Evolutionary conservation across 1,140 invertebrate genomes (phyloP), one percentile per base, ranked within the genome.

Genomic region (Chymomyza costata): DNA sequence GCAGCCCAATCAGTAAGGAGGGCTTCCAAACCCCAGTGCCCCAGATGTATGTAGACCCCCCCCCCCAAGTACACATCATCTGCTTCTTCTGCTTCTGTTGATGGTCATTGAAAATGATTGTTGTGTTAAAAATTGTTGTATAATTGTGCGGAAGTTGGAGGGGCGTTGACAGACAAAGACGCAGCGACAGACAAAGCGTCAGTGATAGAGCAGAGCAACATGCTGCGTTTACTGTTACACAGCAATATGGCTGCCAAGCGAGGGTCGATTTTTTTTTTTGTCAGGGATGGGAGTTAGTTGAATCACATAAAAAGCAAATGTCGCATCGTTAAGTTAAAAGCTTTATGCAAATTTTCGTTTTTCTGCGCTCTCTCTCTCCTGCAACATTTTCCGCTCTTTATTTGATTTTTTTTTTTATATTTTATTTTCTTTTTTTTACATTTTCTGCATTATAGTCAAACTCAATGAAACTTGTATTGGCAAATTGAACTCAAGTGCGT

Each of bases 71-170:
- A n/a, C n/a, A n/a, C n/a, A n/a, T 16, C 14, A 14, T 15, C 28
- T 17, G 6, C 11, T 18, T 11, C 14, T 28, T 3, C 40, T 16
- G 5, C 11, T 50, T 8, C 49, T 35, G 14, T 43, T 35, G 43
- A 48, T 47, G 62, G 47, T 37, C 50, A 56, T 50, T 66, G 55
- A 50, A 50, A 45, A 52, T 55, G 66, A 78, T 78, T 78, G 73
- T 71, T 78, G 71, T 60, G 54, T 50, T 51, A 30, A 64, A 78
- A 70, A 57, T 67, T 65, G 46, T 68, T 59, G 54, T 56, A 78
- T 78, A 70, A 78, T 78, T 78, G 65, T 44, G 54, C 62, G 57
- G 65, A 74, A 65, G 53, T 39, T 48, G 60, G 21, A 8, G 34
- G 28, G 35, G 21, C 10, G 8, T 10, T 10, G 25, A 34, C 7